phyloP scores from a whole-genome alignment of 2,113 vertebrate species.

The Riparia riparia region DNA sequence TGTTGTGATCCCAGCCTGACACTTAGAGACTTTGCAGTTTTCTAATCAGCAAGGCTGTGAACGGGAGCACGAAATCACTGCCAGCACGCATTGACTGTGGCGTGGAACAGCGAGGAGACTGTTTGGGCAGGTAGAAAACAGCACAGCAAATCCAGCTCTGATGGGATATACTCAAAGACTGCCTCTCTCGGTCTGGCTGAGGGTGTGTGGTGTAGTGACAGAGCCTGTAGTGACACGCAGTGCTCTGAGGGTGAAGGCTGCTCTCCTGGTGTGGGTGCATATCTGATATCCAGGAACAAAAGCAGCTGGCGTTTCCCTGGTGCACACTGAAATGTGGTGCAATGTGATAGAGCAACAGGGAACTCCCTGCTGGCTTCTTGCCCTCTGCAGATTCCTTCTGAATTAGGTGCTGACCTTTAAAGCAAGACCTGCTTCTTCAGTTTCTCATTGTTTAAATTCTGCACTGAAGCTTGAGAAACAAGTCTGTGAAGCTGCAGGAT shows the following conservation, averaged over 20 bases:
- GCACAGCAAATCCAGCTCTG: not conserved
- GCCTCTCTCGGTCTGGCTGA: not conserved
- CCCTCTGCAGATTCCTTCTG: conserved; percentile 27
- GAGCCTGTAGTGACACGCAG: not conserved
- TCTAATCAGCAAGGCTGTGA: not conserved
- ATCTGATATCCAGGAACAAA: conserved; percentile 26
- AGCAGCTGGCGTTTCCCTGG: not conserved
- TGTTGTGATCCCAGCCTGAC: not conserved
- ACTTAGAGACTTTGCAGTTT: not conserved
- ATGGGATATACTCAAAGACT: fast-evolving
- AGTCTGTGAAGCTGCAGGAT: not conserved
- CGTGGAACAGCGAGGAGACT: not conserved
- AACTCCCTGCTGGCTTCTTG: conserved; percentile 39
- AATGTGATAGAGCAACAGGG: not conserved
- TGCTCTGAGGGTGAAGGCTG: not conserved
- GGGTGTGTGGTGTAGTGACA: not conserved
- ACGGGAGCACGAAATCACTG: not conserved
- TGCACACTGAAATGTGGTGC: not conserved
- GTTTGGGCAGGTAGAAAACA: not conserved
- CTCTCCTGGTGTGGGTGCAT: not conserved
- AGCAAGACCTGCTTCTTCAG: conserved; percentile 18
- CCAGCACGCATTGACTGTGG: not conserved
- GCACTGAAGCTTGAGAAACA: not conserved
- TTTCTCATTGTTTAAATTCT: conserved; percentile 20
- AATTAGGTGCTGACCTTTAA: conserved; percentile 44